Conservation (phyloP, 2,113 vertebrate species). For the Beaufortia kweichowensis region DNA sequence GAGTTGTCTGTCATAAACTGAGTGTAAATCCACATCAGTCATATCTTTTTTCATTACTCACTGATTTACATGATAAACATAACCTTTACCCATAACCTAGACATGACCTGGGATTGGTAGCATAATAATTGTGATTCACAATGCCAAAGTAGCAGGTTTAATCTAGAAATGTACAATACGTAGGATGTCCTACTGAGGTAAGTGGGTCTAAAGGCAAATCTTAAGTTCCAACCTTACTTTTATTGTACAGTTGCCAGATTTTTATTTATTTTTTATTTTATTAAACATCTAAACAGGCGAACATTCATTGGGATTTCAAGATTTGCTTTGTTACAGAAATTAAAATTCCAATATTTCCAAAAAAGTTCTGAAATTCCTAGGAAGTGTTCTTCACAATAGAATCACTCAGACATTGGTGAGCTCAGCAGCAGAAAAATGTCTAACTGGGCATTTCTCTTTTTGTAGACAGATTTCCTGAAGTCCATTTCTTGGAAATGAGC, state of each 20-base stretch:
- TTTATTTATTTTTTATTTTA: too few relatives aligned
- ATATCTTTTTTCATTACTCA: slow-evolving; percentile 16
- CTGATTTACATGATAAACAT: not conserved
- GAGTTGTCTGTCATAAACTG: not conserved
- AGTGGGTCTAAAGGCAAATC: not conserved
- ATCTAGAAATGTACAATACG: too few relatives aligned
- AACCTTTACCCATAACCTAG: not conserved
- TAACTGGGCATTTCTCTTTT: slow-evolving; percentile 70
- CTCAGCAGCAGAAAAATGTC: slow-evolving; percentile 73
- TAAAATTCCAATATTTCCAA: not conserved
- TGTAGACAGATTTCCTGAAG: slow-evolving; percentile 67
- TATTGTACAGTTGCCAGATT: too few relatives aligned
- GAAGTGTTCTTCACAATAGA: not conserved
- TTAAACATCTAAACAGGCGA: not conserved
- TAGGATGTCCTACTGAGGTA: too few relatives aligned
- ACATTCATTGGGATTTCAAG: not conserved
- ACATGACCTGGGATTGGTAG: not conserved
- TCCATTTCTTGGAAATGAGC: slow-evolving; percentile 74
- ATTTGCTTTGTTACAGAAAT: not conserved
- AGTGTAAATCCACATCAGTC: not conserved
- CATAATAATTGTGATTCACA: not conserved
- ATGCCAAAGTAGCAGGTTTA: not conserved
- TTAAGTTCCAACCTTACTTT: not conserved
- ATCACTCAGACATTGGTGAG: slow-evolving; percentile 78
- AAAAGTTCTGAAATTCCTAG: not conserved